A percentile compares a stretch with the other conserved stretches of the same genome.
These are phyloP conservation scores for Prosopocoilus inquinatus DNA, from an alignment of 2,888 invertebrate species.

Conservation along the genomic window DNA sequence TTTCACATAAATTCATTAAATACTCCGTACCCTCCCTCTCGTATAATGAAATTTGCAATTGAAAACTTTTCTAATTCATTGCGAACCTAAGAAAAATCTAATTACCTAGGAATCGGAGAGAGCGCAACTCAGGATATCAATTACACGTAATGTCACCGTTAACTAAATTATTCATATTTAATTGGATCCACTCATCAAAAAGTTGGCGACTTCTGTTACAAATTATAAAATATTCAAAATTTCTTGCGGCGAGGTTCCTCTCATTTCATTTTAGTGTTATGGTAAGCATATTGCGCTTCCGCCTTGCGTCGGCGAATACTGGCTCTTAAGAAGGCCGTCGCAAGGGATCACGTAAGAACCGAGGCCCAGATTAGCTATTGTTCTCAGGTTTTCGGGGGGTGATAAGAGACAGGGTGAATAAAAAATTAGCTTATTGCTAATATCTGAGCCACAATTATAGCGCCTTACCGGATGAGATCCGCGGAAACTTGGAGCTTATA, in stretches of 20 bases:
- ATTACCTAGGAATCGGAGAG: slow-evolving; percentile 36
- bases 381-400: slow-evolving; percentile 44
- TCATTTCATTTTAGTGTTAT: slow-evolving; percentile 52
- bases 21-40: neutral
- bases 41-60: slow-evolving; percentile 23
- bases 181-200: slow-evolving; percentile 51
- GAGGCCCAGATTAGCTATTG: slow-evolving; percentile 49
- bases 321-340: slow-evolving; percentile 34
- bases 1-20: too few relatives aligned
- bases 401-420: slow-evolving; percentile 53
- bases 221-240: slow-evolving; percentile 50
- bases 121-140: slow-evolving; percentile 41
- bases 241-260: slow-evolving; percentile 42
- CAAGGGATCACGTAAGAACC: slow-evolving; percentile 26
- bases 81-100: slow-evolving; percentile 33
- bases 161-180: slow-evolving; percentile 52
- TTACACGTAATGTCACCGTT: slow-evolving; percentile 50
- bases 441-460: slow-evolving; percentile 52
- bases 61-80: slow-evolving; percentile 23
- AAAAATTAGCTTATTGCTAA: slow-evolving; percentile 55
- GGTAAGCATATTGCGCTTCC: slow-evolving; percentile 44
- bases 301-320: slow-evolving; percentile 33
- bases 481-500: slow-evolving; percentile 15
- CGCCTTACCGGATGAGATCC: slow-evolving; percentile 21
- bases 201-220: slow-evolving; percentile 51